A percentile compares a stretch with the other conserved stretches of the same genome.
Evolutionary conservation across 2,888 invertebrate species (phyloP).

Genomic region (Dromius quadrimaculatus): DNA sequence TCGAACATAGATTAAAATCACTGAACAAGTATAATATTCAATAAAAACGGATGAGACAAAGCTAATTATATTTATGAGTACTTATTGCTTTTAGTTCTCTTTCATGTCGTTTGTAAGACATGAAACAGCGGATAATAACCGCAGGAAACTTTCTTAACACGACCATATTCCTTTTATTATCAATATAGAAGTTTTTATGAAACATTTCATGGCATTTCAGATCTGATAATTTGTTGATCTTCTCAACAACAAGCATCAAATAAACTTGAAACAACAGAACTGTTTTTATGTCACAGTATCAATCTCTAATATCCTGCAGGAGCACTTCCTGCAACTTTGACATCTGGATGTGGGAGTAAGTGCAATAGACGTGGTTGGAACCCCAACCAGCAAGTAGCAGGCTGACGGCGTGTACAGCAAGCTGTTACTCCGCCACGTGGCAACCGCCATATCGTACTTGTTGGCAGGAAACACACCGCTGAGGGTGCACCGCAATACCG

Average conservation of each 20-base stretch:
- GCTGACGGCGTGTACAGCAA: slow-evolving; percentile 40
- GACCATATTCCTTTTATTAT: slow-evolving; percentile 48
- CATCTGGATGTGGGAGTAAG: too few relatives aligned
- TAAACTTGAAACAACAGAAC: not conserved
- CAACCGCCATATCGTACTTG: slow-evolving; percentile 60
- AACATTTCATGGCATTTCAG: slow-evolving; percentile 39
- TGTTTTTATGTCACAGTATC: too few relatives aligned
- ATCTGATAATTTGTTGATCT: slow-evolving; percentile 46
- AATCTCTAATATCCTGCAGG: too few relatives aligned
- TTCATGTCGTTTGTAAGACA: slow-evolving; percentile 4
- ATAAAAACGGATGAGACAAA: not conserved
- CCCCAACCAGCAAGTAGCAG: slow-evolving; percentile 13
- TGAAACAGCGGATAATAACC: slow-evolving; percentile 31
- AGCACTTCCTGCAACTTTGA: too few relatives aligned
- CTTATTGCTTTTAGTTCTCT: slow-evolving; percentile 23
- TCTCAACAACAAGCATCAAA: slow-evolving; percentile 6
- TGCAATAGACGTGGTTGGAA: too few relatives aligned
- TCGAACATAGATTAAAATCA: too few relatives aligned
- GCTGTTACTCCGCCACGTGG: slow-evolving; percentile 51
- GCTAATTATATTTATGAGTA: slow-evolving; percentile 32
- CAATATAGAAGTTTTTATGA: slow-evolving; percentile 48
- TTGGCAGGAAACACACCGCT: slow-evolving; percentile 54
- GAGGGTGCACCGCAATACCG: slow-evolving; percentile 35
- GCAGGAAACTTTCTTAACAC: slow-evolving; percentile 41
- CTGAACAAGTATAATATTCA: too few relatives aligned